Evolutionary conservation across 2,888 invertebrate species (phyloP), one percentile per base, ranked within the genome.

Genomic region (Protophormia terraenovae): DNA sequence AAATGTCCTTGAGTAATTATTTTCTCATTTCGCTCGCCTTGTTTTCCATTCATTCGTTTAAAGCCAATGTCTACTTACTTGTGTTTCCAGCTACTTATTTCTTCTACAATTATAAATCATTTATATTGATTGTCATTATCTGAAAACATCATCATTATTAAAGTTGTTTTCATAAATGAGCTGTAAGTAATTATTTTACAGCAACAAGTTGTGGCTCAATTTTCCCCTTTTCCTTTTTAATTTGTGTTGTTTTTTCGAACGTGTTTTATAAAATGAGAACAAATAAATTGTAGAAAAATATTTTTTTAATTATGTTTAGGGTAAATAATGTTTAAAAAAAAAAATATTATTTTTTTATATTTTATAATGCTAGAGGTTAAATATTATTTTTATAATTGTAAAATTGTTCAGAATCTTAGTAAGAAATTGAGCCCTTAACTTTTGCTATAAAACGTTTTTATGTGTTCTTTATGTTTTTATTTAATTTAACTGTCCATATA

Each of bases 121-220:
- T 84, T 55, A 50, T 73, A 79, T 75, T 75, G 83, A 79, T 69
- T 79, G 75, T 75, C 32, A 75, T 79, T 62, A 55, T 67, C 55
- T 76, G 29, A 12, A 67, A 77, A 58, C 22, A 24, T 60, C 64
- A 41, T 87, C 87, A 89, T 87, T 88, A 72, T 84, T 76, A 12
- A 53, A 41, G 38, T 67, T 72, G 76, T 72, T 71, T 55, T 83
- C 53, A 60, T 45, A 66, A 87, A 87, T 83, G 86, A 79, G 76
- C 53, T 55, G 83, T 60, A 77, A 79, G 73, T 79, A 84, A 87
- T 86, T 78, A 83, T 22, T 77, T 60, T 62, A 4, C 32, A 58
- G 64, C 76, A 80, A 84, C 76, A 80, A 67, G 76, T 84, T 53
- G n/a, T 10, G 67, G 38, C 7, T 24, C 6, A 32, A 41, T 45